Evolutionary conservation across 1,140 invertebrate genomes (phyloP).

Genomic region (Bactericera cockerelli): DNA sequence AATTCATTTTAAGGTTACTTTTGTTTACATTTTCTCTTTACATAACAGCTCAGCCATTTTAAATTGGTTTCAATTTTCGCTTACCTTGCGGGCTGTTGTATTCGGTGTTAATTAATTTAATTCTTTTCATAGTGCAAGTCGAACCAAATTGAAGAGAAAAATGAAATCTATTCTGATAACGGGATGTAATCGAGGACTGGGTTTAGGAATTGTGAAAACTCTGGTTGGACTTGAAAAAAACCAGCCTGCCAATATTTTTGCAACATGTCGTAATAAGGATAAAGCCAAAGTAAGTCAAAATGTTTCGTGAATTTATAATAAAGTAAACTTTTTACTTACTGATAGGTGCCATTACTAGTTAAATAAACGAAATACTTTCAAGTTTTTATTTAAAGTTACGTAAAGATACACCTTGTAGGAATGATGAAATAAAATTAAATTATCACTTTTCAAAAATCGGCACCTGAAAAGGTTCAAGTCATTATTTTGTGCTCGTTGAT

Average conservation of each 20-base stretch:
- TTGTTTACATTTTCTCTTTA: not conserved
- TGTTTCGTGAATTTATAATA: not conserved
- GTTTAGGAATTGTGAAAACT: slow-evolving; percentile 64
- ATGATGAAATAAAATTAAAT: too few relatives aligned
- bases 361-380: too few relatives aligned
- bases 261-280: slow-evolving; percentile 49
- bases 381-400: too few relatives aligned
- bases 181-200: slow-evolving; percentile 73
- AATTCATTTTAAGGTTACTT: not conserved
- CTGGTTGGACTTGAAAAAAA: slow-evolving; percentile 31
- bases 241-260: slow-evolving; percentile 46
- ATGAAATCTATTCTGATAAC: slow-evolving; percentile 74
- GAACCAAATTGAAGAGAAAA: not conserved
- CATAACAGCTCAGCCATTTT: slow-evolving; percentile 5
- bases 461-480: too few relatives aligned
- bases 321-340: not conserved
- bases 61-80: not conserved
- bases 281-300: slow-evolving; percentile 32
- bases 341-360: slow-evolving; percentile 8
- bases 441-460: too few relatives aligned
- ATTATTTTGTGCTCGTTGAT: too few relatives aligned
- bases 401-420: too few relatives aligned
- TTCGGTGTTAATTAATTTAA: not conserved
- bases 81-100: not conserved
- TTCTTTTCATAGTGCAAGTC: not conserved